Conservation (phyloP, 2,888 invertebrate species). For the Fragum whitleyi region DNA sequence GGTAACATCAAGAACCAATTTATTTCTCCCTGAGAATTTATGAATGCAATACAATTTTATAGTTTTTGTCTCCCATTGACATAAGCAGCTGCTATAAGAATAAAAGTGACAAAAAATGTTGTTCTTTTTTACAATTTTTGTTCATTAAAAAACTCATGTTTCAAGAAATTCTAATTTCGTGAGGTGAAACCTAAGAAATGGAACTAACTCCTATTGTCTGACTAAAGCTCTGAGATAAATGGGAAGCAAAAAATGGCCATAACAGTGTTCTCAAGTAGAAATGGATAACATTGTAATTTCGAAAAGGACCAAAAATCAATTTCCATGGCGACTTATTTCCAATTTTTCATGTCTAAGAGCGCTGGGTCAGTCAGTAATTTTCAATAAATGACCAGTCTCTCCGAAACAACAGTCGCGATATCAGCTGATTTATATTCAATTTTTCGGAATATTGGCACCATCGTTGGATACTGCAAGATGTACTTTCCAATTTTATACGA, state of each 20-base stretch:
- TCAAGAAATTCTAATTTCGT: too few relatives aligned
- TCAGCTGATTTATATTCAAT: slow-evolving; percentile 18
- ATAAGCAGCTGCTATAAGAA: neutral
- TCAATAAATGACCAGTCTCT: slow-evolving; percentile 27
- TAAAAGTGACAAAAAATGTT: slow-evolving; percentile 2
- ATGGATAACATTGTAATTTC: neutral
- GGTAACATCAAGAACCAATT: neutral
- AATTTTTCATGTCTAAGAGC: slow-evolving; percentile 15
- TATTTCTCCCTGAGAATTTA: too few relatives aligned
- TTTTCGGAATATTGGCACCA: slow-evolving; percentile 15
- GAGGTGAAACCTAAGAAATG: too few relatives aligned
- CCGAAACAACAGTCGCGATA: neutral
- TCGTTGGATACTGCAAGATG: neutral
- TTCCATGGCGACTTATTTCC: slow-evolving; percentile 26
- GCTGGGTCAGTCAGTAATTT: slow-evolving; percentile 23
- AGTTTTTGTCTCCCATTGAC: neutral
- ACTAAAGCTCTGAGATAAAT: neutral
- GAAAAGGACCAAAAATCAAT: slow-evolving; percentile 21
- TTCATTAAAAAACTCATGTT: neutral
- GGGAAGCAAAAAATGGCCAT: neutral
- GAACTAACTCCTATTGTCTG: too few relatives aligned
- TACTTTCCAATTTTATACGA: neutral
- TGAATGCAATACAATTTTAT: neutral
- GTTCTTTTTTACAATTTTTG: neutral
- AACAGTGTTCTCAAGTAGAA: neutral